Evolutionary conservation across 1,140 invertebrate species (phyloP).

Genomic region (Cotesia chilonis): DNA sequence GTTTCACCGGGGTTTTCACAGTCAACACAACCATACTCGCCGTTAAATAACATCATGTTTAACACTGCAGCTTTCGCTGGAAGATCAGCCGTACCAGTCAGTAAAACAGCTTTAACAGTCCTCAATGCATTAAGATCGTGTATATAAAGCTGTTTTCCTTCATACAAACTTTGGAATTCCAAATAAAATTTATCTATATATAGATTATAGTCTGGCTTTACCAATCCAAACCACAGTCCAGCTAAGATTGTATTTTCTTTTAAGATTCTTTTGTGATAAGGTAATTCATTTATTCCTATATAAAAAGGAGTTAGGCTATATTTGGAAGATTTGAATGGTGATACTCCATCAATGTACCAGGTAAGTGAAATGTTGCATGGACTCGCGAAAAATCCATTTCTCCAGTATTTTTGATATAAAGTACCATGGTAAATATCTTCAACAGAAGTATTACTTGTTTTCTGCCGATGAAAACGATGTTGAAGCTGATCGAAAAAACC

Average conservation of each 20-base stretch:
- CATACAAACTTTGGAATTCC: constrained; percentile 28
- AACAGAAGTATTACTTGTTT: no score
- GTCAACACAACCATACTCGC: not conserved
- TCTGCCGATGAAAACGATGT: no score
- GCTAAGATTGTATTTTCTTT: constrained; percentile 42
- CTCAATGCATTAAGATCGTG: no score
- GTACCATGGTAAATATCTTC: no score
- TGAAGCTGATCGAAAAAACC: no score
- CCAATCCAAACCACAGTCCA: constrained; percentile 42
- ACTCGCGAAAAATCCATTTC: no score
- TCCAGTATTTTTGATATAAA: no score
- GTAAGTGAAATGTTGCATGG: no score
- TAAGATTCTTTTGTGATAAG: constrained; percentile 31
- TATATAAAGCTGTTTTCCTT: constrained; percentile 15
- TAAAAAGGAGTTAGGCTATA: constrained; percentile 50
- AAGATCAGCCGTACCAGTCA: constrained; percentile 32
- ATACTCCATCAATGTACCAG: no score
- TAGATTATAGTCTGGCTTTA: constrained; percentile 36
- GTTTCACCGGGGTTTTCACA: constrained; percentile 29
- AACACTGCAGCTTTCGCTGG: constrained; percentile 3
- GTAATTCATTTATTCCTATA: constrained; percentile 40
- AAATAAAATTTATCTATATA: constrained; percentile 29
- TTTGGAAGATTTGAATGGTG: constrained; percentile 36
- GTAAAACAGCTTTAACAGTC: constrained; percentile 34
- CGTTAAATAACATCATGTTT: constrained; percentile 8